Conservation (phyloP, 1,140 invertebrate species). For the Tetragonula clypearis region DNA sequence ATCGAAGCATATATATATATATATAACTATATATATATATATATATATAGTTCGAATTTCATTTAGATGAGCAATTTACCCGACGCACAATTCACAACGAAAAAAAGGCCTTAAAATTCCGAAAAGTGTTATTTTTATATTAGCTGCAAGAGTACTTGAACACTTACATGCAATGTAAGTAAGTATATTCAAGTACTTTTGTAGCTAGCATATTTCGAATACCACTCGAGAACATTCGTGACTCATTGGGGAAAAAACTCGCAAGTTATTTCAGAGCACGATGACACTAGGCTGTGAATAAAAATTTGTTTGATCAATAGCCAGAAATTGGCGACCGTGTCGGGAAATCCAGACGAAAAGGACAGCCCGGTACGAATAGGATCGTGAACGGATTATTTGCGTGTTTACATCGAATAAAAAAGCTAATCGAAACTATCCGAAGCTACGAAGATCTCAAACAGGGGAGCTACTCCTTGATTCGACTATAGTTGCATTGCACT, state of each 20-base stretch:
- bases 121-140: too few relatives aligned
- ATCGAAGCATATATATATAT: background rate
- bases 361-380: slow-evolving; percentile 8
- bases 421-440: slow-evolving; percentile 27
- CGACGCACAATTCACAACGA: slow-evolving; percentile 26
- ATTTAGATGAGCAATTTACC: slow-evolving; percentile 8
- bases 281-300: slow-evolving; percentile 20
- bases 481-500: background rate
- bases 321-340: slow-evolving; percentile 6
- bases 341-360: slow-evolving; percentile 14
- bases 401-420: slow-evolving; percentile 20
- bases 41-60: slow-evolving; percentile 28
- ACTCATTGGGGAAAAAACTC: background rate
- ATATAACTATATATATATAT: too few relatives aligned
- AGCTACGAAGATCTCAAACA: slow-evolving; percentile 22
- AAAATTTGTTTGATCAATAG: slow-evolving; percentile 59
- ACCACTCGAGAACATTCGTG: background rate
- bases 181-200: too few relatives aligned
- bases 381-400: background rate
- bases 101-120: too few relatives aligned
- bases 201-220: background rate
- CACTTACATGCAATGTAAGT: too few relatives aligned
- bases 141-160: too few relatives aligned
- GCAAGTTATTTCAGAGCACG: background rate
- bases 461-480: background rate